These are phyloP conservation scores for Wasmannia auropunctata DNA, from an alignment of 1,140 invertebrate species.

Conservation along the genomic window DNA sequence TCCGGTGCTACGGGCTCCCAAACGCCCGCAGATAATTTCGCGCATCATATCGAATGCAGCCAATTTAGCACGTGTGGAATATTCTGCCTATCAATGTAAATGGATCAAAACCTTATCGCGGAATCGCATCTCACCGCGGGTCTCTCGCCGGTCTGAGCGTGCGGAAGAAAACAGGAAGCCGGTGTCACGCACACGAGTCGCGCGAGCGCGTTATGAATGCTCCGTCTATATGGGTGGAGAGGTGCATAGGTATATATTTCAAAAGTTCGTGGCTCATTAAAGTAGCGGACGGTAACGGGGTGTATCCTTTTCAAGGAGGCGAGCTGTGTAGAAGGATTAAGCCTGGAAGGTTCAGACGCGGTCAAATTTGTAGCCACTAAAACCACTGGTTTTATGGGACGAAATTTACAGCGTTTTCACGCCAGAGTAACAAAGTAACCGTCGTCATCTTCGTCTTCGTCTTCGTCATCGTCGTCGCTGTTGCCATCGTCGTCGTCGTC, in stretches of 20 bases:
- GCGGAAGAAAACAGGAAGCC: conserved; percentile 32
- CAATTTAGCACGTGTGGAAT: conserved; percentile 11
- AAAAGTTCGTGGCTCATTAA: conserved; percentile 83
- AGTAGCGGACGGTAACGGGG: conserved; percentile 68
- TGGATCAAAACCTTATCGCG: conserved; percentile 10
- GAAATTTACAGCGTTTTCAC: conserved; percentile 83
- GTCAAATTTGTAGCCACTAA: conserved; percentile 84
- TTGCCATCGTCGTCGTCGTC: neutral
- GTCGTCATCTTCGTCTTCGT: conserved; percentile 39
- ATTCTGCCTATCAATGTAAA: conserved; percentile 21
- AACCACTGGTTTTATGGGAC: conserved; percentile 79
- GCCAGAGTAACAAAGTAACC: conserved; percentile 80
- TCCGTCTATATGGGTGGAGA: conserved; percentile 54
- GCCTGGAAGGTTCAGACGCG: conserved; percentile 55
- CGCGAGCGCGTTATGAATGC: conserved; percentile 60
- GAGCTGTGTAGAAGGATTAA: conserved; percentile 68
- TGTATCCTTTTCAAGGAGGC: conserved; percentile 59
- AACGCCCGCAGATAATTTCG: conserved; percentile 12
- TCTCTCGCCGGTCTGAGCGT: neutral
- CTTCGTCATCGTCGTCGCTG: neutral
- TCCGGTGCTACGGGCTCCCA: neutral
- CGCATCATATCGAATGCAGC: neutral
- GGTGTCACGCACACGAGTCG: conserved; percentile 22
- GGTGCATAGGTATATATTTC: conserved; percentile 80
- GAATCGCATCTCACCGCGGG: neutral